phyloP scores from a whole-genome alignment of 2,113 vertebrate species.

The Ascaphus truei region DNA sequence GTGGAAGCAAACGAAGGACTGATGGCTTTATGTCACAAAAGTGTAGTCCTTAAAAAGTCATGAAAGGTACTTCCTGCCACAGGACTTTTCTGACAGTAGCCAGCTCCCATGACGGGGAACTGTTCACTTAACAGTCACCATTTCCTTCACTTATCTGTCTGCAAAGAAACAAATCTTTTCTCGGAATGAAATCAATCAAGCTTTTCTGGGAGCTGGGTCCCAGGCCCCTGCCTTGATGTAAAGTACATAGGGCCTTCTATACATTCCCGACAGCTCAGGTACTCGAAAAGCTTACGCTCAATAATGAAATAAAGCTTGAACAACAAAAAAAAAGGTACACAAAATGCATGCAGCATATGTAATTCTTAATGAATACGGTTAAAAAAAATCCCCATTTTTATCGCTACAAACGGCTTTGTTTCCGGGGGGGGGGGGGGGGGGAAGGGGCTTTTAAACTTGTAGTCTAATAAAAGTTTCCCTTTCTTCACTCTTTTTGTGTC shows the following conservation, averaged over 20 bases:
- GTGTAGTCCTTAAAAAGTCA: not conserved
- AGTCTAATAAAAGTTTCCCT: no score
- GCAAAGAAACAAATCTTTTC: slow-evolving; percentile 56
- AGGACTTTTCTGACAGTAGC: slow-evolving; percentile 47
- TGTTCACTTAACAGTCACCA: slow-evolving; percentile 47
- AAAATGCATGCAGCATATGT: no score
- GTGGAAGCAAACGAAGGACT: not conserved
- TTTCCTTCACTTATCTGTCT: slow-evolving; percentile 51
- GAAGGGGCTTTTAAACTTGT: no score
- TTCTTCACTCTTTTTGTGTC: no score
- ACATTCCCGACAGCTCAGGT: not conserved
- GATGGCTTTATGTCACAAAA: slow-evolving; percentile 42
- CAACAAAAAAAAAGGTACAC: no score
- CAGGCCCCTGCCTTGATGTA: not conserved
- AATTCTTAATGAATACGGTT: no score
- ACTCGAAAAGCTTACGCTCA: no score
- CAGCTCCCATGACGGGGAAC: slow-evolving; percentile 39
- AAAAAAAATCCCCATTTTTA: no score
- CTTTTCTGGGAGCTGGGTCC: slow-evolving; percentile 6
- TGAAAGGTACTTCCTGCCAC: slow-evolving; percentile 45
- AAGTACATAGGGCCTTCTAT: not conserved
- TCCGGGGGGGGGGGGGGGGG: no score
- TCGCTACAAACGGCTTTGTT: no score
- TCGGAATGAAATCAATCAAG: slow-evolving; percentile 46
- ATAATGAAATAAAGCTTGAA: no score